A percentile compares a stretch with the other conserved stretches of the same genome.
These are phyloP conservation scores for Myripristis jacobus DNA, from an alignment of 2,797 vertebrate species.

Conservation along the genomic window DNA sequence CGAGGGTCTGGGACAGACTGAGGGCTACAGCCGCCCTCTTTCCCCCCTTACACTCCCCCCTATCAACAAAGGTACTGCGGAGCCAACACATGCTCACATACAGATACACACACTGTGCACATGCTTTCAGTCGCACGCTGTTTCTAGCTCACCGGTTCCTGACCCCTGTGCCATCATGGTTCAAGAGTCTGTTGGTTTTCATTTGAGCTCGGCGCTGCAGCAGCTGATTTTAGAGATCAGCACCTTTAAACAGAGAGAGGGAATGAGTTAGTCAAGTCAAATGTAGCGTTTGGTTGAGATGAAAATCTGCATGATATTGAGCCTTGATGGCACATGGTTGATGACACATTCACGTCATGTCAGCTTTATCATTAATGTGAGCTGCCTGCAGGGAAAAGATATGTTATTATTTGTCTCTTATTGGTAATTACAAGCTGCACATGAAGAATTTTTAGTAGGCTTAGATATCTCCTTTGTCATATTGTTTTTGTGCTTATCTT, in stretches of 20 bases:
- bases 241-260: too few species aligned
- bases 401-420: neutral
- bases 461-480: too few species aligned
- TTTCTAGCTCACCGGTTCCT: conserved; percentile 18
- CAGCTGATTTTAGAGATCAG: too few species aligned
- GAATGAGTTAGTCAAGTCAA: conserved; percentile 2
- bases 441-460: too few species aligned
- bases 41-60: conserved; percentile 82
- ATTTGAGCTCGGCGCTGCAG: too few species aligned
- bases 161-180: conserved; percentile 15
- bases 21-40: conserved; percentile 82
- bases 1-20: conserved; percentile 80
- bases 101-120: neutral
- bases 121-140: conserved; percentile 33
- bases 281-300: neutral
- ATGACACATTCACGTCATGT: conserved; percentile 40
- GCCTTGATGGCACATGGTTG: conserved; percentile 26
- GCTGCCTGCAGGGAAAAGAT: neutral
- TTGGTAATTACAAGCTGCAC: neutral
- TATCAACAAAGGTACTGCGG: conserved; percentile 81
- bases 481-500: too few species aligned
- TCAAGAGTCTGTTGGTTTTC: neutral
- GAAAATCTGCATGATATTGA: neutral
- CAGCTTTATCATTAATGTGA: conserved; percentile 8
- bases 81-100: conserved; percentile 28